phyloP scores from a whole-genome alignment of 2,888 invertebrate genomes.

The Ennomos quercinarius region DNA sequence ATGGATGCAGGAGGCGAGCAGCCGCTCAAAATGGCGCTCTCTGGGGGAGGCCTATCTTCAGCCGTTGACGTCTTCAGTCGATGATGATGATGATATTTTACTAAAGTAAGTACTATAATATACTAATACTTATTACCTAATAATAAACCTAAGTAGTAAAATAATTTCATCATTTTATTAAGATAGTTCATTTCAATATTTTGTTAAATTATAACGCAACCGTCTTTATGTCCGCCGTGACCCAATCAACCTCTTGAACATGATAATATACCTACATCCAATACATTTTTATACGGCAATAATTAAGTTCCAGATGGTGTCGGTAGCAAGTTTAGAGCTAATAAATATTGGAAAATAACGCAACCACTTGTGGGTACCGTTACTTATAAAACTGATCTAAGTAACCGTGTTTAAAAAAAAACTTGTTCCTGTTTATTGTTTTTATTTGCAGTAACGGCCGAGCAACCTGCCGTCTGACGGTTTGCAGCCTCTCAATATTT shows the following conservation, averaged over 20 bases:
- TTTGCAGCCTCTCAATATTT: conserved; percentile 34
- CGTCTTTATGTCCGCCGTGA: conserved; percentile 24
- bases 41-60: too few relatives aligned
- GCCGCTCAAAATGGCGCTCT: too few relatives aligned
- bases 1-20: too few relatives aligned
- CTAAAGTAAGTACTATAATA: conserved; percentile 1
- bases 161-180: neutral
- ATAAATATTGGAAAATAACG: conserved; percentile 41
- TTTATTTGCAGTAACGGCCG: conserved; percentile 40
- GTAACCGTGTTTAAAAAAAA: conserved; percentile 40
- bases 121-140: too few relatives aligned
- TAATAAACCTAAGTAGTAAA: too few relatives aligned
- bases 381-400: conserved; percentile 40
- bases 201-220: conserved; percentile 7
- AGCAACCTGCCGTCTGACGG: conserved; percentile 34
- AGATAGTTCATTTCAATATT: neutral
- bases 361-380: conserved; percentile 38
- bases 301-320: conserved; percentile 33
- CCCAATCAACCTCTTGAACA: conserved; percentile 23
- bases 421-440: conserved; percentile 46
- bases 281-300: conserved; percentile 32
- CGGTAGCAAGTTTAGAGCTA: conserved; percentile 32
- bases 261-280: conserved; percentile 18
- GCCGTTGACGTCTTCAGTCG: too few relatives aligned
- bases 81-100: too few relatives aligned